Percentiles rank a stretch among this genome's conserved stretches.
These are phyloP conservation scores for Nemotelus nigrinus DNA, from an alignment of 2,888 invertebrate genomes.

Conservation along the genomic window DNA sequence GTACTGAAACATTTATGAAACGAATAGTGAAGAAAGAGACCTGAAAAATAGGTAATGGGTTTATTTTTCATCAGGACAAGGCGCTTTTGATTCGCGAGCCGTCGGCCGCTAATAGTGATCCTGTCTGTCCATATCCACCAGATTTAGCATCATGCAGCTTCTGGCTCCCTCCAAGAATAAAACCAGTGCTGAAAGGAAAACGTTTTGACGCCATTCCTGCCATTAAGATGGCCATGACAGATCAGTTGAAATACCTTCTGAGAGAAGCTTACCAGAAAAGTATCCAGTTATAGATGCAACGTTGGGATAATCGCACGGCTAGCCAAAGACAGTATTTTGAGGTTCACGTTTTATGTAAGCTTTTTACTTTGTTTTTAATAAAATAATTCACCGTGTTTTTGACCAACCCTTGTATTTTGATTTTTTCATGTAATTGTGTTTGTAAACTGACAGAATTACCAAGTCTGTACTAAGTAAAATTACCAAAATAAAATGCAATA, in stretches of 20 bases:
- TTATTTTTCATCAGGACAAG: neutral
- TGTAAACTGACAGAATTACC: too few species aligned
- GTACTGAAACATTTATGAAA: neutral
- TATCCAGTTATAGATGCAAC: conserved; percentile 44
- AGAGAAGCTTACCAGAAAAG: conserved; percentile 49
- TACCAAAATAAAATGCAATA: too few species aligned
- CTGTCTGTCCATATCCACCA: neutral
- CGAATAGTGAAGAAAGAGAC: neutral
- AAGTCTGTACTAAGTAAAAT: too few species aligned
- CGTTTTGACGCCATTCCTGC: conserved; percentile 50
- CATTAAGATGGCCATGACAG: conserved; percentile 48
- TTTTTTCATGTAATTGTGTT: too few species aligned
- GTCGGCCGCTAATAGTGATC: neutral
- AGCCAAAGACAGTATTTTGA: conserved; percentile 1
- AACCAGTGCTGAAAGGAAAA: conserved; percentile 39
- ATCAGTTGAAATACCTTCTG: conserved; percentile 49
- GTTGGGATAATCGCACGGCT: conserved; percentile 14
- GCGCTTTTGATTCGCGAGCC: too few species aligned
- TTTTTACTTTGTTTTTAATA: neutral
- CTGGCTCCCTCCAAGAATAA: too few species aligned
- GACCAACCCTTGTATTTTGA: too few species aligned
- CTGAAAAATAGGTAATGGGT: neutral
- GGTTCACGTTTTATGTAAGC: neutral
- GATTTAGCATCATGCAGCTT: neutral
- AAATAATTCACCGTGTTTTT: neutral